These are phyloP conservation scores for Smutsia temminckii DNA, from an alignment of 2,797 vertebrate genomes.

Conservation along the genomic window DNA sequence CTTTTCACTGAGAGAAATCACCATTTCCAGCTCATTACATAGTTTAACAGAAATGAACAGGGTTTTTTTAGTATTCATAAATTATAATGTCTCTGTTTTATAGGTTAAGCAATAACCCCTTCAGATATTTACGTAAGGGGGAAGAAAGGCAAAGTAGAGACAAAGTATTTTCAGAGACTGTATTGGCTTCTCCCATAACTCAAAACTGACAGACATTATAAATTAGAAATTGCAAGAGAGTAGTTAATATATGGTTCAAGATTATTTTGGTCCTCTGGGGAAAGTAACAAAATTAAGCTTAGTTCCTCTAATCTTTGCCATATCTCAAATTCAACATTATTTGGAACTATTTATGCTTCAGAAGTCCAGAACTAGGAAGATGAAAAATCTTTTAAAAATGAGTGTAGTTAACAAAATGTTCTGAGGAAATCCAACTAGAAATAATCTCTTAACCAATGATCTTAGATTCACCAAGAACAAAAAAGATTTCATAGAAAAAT, in stretches of 20 bases:
- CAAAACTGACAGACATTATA: constrained; percentile 34
- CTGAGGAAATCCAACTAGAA: constrained; percentile 48
- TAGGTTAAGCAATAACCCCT: constrained; percentile 77
- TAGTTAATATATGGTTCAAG: background rate
- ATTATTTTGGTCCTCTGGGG: constrained; percentile 7
- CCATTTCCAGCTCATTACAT: constrained; percentile 64
- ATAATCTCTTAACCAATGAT: constrained; percentile 19
- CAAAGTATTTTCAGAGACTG: constrained; percentile 65
- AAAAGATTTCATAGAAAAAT: constrained; percentile 15
- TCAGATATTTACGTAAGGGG: constrained; percentile 63
- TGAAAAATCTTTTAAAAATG: constrained; percentile 1
- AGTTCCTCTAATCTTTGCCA: background rate
- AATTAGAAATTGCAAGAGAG: constrained; percentile 27
- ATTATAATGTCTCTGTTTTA: constrained; percentile 79
- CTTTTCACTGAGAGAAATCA: constrained; percentile 75
- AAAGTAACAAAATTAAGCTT: constrained; percentile 47
- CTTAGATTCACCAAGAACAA: background rate
- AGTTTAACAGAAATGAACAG: constrained; percentile 72
- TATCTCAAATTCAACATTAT: constrained; percentile 21
- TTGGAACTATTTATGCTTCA: constrained; percentile 19
- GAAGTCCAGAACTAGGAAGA: background rate
- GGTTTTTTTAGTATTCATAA: constrained; percentile 77
- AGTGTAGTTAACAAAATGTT: constrained; percentile 23
- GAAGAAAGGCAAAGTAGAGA: constrained; percentile 76
- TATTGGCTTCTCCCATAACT: constrained; percentile 63